A percentile compares a stretch with the other conserved stretches of the same genome.
Conservation (phyloP, 1,140 invertebrate species). For the Oncopeltus fasciatus region DNA sequence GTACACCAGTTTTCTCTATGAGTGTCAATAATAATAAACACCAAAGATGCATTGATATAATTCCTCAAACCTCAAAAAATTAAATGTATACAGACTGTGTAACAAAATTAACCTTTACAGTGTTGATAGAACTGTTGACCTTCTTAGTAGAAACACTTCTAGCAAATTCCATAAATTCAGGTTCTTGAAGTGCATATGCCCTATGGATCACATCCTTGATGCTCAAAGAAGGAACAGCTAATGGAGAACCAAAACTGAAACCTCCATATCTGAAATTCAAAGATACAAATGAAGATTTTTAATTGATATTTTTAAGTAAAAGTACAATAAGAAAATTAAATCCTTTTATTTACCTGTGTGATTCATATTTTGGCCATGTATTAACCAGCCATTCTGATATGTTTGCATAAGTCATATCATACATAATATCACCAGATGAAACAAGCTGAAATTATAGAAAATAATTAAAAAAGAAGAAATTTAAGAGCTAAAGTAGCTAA, state of each 20-base stretch:
- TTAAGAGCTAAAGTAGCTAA: too few relatives aligned
- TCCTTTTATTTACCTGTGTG: constrained; percentile 4
- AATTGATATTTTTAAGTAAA: background rate
- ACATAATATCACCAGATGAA: constrained; percentile 24
- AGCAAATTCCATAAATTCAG: background rate
- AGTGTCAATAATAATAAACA: too few relatives aligned
- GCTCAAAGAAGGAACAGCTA: background rate
- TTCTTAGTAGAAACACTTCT: background rate
- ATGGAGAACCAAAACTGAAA: constrained; percentile 11
- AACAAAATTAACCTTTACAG: constrained; percentile 14
- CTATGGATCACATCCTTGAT: background rate
- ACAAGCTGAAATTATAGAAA: constrained; percentile 20
- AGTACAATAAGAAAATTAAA: background rate
- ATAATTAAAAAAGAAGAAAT: constrained; percentile 7
- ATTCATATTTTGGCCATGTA: constrained; percentile 19
- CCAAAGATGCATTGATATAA: too few relatives aligned
- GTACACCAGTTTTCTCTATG: too few relatives aligned
- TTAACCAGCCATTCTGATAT: constrained; percentile 25
- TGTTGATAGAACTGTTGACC: background rate
- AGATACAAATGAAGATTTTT: background rate
- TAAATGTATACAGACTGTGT: too few relatives aligned
- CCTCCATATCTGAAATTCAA: constrained; percentile 16
- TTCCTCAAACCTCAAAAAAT: too few relatives aligned
- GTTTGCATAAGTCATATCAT: constrained; percentile 22
- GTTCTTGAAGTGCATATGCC: background rate